These are phyloP conservation scores for Zaprionus vittiger DNA, from an alignment of 1,140 invertebrate species.

Conservation along the genomic window DNA sequence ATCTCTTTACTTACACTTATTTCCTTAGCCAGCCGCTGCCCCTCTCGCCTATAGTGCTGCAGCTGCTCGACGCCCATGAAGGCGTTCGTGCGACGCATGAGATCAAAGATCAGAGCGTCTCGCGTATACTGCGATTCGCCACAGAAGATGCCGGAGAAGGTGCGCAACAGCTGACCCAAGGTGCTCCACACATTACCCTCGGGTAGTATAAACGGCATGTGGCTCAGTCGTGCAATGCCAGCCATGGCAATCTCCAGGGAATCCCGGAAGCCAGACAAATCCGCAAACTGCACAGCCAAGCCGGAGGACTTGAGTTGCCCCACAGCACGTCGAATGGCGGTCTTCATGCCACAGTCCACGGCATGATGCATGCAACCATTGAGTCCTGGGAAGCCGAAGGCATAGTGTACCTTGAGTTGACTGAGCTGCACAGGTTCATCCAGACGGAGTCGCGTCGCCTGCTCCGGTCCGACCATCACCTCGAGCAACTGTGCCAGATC, in stretches of 20 bases:
- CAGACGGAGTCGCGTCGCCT: conserved; percentile 80
- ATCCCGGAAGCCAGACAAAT: conserved; percentile 46
- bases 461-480: conserved; percentile 85
- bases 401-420: conserved; percentile 85
- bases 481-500: conserved; percentile 90
- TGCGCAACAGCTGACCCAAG: conserved; percentile 47
- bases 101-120: conserved; percentile 67
- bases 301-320: conserved; percentile 46
- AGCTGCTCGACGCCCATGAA: conserved; percentile 54
- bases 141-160: background rate
- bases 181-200: conserved; percentile 7
- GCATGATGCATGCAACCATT: conserved; percentile 63
- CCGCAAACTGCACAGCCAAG: conserved; percentile 36
- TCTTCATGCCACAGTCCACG: conserved; percentile 52
- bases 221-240: conserved; percentile 40
- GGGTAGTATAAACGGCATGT: conserved; percentile 53
- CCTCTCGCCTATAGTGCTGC: conserved; percentile 47
- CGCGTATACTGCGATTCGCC: conserved; percentile 61
- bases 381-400: conserved; percentile 60
- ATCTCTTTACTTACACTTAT: conserved; percentile 57
- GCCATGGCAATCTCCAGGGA: conserved; percentile 64
- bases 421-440: conserved; percentile 86
- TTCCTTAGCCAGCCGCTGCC: conserved; percentile 31
- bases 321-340: conserved; percentile 54
- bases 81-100: conserved; percentile 60